Percentiles rank a stretch among this genome's conserved stretches.
These are phyloP conservation scores for Manis javanica DNA, from an alignment of 2,797 vertebrate species.

Conservation along the genomic window DNA sequence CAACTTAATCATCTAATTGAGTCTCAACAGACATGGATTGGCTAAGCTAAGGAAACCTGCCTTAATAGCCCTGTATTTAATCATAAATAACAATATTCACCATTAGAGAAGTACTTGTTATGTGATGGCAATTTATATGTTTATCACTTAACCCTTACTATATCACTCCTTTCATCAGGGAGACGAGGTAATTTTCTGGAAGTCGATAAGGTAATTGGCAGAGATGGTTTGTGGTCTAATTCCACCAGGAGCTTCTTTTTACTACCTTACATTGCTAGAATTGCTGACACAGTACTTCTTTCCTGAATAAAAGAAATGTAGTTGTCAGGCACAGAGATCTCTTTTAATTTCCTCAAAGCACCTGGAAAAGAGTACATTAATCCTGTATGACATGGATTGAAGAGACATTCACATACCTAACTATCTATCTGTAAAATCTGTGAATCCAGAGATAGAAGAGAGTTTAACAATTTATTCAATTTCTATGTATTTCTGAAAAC, in stretches of 20 bases:
- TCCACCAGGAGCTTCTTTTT: neutral
- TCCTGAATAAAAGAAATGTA: neutral
- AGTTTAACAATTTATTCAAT: neutral
- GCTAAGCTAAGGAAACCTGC: neutral
- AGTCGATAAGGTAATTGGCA: neutral
- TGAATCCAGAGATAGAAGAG: neutral
- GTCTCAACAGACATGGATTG: neutral
- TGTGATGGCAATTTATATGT: neutral
- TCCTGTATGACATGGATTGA: neutral
- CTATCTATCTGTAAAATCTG: neutral
- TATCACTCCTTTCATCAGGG: neutral
- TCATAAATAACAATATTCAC: neutral
- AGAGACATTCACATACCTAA: neutral
- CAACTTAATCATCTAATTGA: neutral
- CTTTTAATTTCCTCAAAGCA: slow-evolving; percentile 44
- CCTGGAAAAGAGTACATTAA: slow-evolving; percentile 43
- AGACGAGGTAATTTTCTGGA: neutral
- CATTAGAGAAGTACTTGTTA: neutral
- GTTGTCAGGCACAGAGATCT: neutral
- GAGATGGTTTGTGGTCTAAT: neutral
- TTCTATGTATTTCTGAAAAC: neutral
- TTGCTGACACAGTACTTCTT: neutral
- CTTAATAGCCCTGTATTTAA: neutral
- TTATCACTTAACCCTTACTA: neutral
- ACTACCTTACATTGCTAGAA: neutral